phyloP scores from a whole-genome alignment of 2,888 invertebrate genomes.

The Oscheius sp. region DNA sequence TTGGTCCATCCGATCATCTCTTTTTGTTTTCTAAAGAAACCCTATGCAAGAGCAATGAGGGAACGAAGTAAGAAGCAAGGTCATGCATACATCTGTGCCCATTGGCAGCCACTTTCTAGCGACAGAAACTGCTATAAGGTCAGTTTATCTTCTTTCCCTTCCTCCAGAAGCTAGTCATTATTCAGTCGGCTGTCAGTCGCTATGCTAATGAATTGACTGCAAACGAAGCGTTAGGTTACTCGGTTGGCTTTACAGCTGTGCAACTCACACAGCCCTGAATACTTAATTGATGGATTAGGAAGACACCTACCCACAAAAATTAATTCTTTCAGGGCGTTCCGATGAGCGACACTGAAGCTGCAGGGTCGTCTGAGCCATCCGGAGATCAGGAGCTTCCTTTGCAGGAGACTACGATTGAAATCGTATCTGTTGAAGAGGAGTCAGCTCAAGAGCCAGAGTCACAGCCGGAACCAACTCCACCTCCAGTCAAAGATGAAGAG shows the following conservation, averaged over 20 bases:
- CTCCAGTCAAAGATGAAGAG: slow-evolving; percentile 1
- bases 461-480: not conserved
- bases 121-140: slow-evolving; percentile 20
- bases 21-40: not conserved
- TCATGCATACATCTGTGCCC: slow-evolving; percentile 33
- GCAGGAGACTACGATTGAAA: not conserved
- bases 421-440: not conserved
- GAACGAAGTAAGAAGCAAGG: slow-evolving; percentile 12
- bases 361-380: too few relatives aligned
- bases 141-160: slow-evolving; percentile 1
- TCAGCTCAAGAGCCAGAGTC: not conserved
- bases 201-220: slow-evolving; percentile 36
- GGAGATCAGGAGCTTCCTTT: not conserved
- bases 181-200: slow-evolving; percentile 11
- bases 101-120: slow-evolving; percentile 31
- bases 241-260: slow-evolving; percentile 1
- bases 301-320: not conserved
- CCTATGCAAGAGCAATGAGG: slow-evolving; percentile 28
- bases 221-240: slow-evolving; percentile 9
- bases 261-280: not conserved
- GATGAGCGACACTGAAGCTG: too few relatives aligned
- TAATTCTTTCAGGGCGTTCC: not conserved
- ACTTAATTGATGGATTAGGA: not conserved
- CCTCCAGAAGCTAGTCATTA: slow-evolving; percentile 1
- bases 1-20: not conserved